These are phyloP conservation scores for Hyles vespertilio DNA, from an alignment of 1,140 invertebrate species.

Conservation along the genomic window DNA sequence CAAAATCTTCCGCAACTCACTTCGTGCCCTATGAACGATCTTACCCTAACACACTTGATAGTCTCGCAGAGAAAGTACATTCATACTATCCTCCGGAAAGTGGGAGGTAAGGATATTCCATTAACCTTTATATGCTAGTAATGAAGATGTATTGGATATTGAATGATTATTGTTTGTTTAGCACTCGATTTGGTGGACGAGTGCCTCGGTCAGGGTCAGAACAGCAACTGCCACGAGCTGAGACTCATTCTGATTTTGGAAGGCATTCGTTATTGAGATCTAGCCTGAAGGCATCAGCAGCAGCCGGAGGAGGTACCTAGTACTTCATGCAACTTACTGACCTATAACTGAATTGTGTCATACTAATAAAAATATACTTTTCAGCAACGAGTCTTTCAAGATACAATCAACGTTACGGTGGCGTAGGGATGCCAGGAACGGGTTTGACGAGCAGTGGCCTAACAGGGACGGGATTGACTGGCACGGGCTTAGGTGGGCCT, in stretches of 20 bases:
- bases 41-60: slow-evolving; percentile 94
- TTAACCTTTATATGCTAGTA: not conserved
- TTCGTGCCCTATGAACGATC: slow-evolving; percentile 87
- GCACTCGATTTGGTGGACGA: slow-evolving; percentile 54
- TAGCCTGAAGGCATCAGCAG: slow-evolving; percentile 81
- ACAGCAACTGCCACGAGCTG: slow-evolving; percentile 88
- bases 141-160: not conserved
- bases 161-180: slow-evolving; percentile 23
- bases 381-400: slow-evolving; percentile 55
- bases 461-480: slow-evolving; percentile 41
- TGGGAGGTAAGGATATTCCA: slow-evolving; percentile 59
- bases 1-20: slow-evolving; percentile 86
- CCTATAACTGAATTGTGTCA: not conserved
- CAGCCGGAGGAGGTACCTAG: slow-evolving; percentile 43
- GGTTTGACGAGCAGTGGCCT: slow-evolving; percentile 51
- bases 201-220: slow-evolving; percentile 90
- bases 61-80: slow-evolving; percentile 92
- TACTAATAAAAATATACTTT: slow-evolving; percentile 18
- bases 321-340: not conserved
- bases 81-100: slow-evolving; percentile 83
- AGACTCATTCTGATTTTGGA: slow-evolving; percentile 83
- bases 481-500: slow-evolving; percentile 41
- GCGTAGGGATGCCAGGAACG: slow-evolving; percentile 58
- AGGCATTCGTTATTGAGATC: slow-evolving; percentile 85
- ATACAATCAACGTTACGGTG: slow-evolving; percentile 65